These are phyloP conservation scores for Diadema setosum DNA, from an alignment of 35 echinoderm and acorn worm genomes.

Conservation along the genomic window DNA sequence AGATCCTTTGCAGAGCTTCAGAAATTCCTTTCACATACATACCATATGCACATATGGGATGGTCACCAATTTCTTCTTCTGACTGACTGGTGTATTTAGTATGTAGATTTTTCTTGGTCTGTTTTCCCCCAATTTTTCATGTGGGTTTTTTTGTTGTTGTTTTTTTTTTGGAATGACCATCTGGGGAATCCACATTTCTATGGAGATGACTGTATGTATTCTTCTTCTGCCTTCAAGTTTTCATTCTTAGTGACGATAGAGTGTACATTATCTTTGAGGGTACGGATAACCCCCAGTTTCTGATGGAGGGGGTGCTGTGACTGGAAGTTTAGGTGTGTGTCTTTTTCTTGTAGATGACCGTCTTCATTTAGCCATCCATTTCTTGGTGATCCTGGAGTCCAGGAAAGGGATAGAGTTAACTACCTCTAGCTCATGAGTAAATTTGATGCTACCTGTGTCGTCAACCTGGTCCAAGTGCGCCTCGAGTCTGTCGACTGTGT, in stretches of 20 bases:
- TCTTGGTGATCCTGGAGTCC: background rate
- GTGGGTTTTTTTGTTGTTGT: too few relatives aligned
- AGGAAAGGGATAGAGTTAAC: background rate
- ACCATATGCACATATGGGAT: too few relatives aligned
- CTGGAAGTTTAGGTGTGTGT: background rate
- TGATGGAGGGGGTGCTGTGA: constrained; percentile 10
- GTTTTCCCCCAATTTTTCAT: too few relatives aligned
- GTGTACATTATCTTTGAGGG: background rate
- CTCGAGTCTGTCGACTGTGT: background rate
- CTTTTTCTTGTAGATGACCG: background rate
- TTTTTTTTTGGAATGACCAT: too few relatives aligned
- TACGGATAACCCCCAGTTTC: background rate
- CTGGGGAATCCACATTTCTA: background rate
- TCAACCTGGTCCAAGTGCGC: background rate
- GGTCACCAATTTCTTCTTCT: too few relatives aligned
- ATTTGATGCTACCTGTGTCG: background rate
- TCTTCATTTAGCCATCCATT: background rate
- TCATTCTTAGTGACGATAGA: background rate
- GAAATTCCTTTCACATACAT: too few relatives aligned
- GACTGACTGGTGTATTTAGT: too few relatives aligned
- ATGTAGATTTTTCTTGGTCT: too few relatives aligned
- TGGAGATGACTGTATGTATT: background rate
- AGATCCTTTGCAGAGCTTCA: too few relatives aligned
- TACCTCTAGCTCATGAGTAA: background rate
- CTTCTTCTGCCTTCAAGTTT: background rate